Evolutionary conservation across 2,797 vertebrate species (phyloP).

Genomic region (Philypnodon macrostomus): DNA sequence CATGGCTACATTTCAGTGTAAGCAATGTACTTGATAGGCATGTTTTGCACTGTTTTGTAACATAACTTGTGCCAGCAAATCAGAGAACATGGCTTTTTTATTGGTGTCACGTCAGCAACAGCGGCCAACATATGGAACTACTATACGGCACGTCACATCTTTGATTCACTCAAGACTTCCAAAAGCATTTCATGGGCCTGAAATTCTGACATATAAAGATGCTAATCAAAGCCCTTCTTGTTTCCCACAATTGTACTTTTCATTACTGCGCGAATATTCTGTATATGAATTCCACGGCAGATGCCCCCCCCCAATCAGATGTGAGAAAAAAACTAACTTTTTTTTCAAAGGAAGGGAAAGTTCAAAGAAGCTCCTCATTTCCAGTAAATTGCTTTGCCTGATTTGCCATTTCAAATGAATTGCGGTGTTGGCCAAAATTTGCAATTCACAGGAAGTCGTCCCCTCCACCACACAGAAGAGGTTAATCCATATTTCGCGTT

Average conservation of each 20-base stretch:
- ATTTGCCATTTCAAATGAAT: conserved; percentile 77
- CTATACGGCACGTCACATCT: conserved; percentile 17
- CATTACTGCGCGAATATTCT: conserved; percentile 31
- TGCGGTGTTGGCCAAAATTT: conserved; percentile 71
- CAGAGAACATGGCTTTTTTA: conserved; percentile 5
- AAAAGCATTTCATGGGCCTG: conserved; percentile 22
- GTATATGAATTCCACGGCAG: conserved; percentile 14
- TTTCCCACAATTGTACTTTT: conserved; percentile 34
- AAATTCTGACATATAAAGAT: conserved; percentile 28
- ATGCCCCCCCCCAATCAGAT: conserved; percentile 27
- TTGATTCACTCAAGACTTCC: conserved; percentile 5
- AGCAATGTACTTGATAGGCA: not conserved
- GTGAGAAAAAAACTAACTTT: conserved; percentile 55
- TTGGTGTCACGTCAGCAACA: conserved; percentile 9
- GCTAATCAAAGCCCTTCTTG: conserved; percentile 45
- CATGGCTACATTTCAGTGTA: conserved; percentile 24
- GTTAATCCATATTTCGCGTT: conserved; percentile 77
- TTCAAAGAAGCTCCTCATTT: conserved; percentile 68
- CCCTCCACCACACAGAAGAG: conserved; percentile 62
- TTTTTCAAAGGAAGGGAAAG: conserved; percentile 52
- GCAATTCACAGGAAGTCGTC: conserved; percentile 71
- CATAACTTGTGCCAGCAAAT: conserved; percentile 3
- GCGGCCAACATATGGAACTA: conserved; percentile 14
- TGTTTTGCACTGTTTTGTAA: conserved; percentile 10
- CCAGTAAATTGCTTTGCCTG: conserved; percentile 68